Conservation (phyloP, 2,797 vertebrate species). For the Sarcophilus harrisii region DNA sequence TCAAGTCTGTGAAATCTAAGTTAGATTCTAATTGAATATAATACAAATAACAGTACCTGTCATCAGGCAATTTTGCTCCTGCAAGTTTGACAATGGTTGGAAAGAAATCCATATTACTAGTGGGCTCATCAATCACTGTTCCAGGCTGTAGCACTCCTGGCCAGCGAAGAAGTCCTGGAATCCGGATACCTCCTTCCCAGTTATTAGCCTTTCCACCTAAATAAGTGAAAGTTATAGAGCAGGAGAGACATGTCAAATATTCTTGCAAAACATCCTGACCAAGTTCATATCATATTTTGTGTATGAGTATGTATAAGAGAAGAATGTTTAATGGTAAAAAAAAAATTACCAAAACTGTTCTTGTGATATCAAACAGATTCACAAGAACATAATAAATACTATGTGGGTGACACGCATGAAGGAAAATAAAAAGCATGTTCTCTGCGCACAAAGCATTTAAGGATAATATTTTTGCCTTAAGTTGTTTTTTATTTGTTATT, state of each 20-base stretch:
- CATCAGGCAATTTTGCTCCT: slow-evolving; percentile 82
- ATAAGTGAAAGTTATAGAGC: neutral
- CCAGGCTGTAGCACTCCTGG: slow-evolving; percentile 83
- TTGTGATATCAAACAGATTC: neutral
- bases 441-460: neutral
- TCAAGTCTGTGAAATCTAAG: accelerated
- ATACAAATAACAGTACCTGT: slow-evolving; percentile 86
- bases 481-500: neutral
- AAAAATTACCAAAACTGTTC: neutral
- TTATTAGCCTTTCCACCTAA: slow-evolving; percentile 93
- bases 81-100: slow-evolving; percentile 89
- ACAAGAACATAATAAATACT: neutral
- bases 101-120: slow-evolving; percentile 96
- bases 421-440: neutral
- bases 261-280: neutral
- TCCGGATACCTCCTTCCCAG: slow-evolving; percentile 95
- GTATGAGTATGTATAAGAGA: neutral
- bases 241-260: neutral
- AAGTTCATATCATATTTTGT: neutral
- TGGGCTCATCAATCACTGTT: slow-evolving; percentile 85
- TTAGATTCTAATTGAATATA: neutral
- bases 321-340: neutral
- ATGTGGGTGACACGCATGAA: neutral
- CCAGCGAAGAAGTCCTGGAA: slow-evolving; percentile 92
- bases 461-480: neutral